Evolutionary conservation across 2,113 vertebrate genomes (phyloP).

Genomic region (Tonatia bakeri): DNA sequence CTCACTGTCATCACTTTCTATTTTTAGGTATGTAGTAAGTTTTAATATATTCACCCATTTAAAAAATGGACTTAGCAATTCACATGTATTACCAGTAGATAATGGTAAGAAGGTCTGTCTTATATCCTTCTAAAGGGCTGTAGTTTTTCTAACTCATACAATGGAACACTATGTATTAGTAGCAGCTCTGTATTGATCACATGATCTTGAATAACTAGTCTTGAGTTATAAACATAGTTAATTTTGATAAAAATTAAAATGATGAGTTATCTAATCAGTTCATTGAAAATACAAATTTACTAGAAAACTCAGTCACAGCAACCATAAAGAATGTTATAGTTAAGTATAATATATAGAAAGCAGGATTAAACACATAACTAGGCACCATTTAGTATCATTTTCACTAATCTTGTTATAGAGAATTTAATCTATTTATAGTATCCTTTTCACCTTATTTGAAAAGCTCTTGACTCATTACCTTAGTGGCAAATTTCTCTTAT

Average conservation of each 20-base stretch:
- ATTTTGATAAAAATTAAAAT: constrained; percentile 36
- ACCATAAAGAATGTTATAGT: constrained; percentile 11
- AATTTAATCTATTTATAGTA: constrained; percentile 26
- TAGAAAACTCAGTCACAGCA: not conserved
- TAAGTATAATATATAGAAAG: not conserved
- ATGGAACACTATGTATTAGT: not conserved
- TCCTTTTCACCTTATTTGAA: constrained; percentile 31
- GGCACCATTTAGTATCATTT: not conserved
- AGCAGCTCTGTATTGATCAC: not conserved
- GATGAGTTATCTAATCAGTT: not conserved
- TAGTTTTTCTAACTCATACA: not conserved
- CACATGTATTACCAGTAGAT: not conserved
- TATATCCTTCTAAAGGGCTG: not conserved
- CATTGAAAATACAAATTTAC: not conserved
- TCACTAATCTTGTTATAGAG: constrained; percentile 31
- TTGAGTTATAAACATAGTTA: not conserved
- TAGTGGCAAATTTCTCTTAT: constrained; percentile 17
- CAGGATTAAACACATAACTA: constrained; percentile 9
- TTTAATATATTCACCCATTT: not conserved
- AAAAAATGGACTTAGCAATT: not conserved
- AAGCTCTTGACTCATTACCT: constrained; percentile 39
- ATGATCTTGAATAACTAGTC: not conserved
- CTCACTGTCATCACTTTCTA: not conserved
- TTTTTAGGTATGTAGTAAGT: not conserved
- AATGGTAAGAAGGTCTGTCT: not conserved